Conservation (phyloP, 2,888 invertebrate species). For the Drosophila setosimentum region DNA sequence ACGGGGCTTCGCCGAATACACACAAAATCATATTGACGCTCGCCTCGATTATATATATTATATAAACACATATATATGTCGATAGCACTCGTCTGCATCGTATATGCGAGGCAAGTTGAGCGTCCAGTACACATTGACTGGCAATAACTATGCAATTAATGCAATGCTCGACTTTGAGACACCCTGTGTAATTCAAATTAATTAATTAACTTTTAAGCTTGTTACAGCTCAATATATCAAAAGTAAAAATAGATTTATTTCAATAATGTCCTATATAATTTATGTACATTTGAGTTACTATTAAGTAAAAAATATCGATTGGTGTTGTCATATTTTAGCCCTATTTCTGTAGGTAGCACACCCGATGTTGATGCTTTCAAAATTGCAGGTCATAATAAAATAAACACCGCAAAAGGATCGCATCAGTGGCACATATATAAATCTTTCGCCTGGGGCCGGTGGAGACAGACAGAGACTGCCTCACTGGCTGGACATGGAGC, state of each 20-base stretch:
- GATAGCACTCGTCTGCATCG: conserved; percentile 21
- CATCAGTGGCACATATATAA: conserved; percentile 62
- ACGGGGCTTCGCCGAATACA: no score
- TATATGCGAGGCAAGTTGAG: conserved; percentile 56
- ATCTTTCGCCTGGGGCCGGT: conserved; percentile 57
- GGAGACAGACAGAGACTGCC: conserved; percentile 18
- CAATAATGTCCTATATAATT: not conserved
- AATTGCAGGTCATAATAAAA: conserved; percentile 59
- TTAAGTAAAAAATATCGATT: not conserved
- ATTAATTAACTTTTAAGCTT: not conserved
- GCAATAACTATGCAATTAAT: conserved; percentile 1
- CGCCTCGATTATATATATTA: no score
- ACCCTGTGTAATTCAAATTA: conserved; percentile 14
- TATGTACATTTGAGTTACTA: not conserved
- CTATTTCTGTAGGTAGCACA: not conserved
- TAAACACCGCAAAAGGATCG: conserved; percentile 66
- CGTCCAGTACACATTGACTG: conserved; percentile 30
- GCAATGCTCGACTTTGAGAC: not conserved
- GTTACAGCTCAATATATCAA: not conserved
- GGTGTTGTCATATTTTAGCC: not conserved
- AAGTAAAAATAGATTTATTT: not conserved
- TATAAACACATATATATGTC: no score
- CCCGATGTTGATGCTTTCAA: not conserved
- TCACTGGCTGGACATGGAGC: conserved; percentile 23
- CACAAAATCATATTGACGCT: no score